Evolutionary conservation across 2,888 invertebrate species (phyloP), one percentile per base, ranked within the genome.

Genomic region (Ditula angustiorana): DNA sequence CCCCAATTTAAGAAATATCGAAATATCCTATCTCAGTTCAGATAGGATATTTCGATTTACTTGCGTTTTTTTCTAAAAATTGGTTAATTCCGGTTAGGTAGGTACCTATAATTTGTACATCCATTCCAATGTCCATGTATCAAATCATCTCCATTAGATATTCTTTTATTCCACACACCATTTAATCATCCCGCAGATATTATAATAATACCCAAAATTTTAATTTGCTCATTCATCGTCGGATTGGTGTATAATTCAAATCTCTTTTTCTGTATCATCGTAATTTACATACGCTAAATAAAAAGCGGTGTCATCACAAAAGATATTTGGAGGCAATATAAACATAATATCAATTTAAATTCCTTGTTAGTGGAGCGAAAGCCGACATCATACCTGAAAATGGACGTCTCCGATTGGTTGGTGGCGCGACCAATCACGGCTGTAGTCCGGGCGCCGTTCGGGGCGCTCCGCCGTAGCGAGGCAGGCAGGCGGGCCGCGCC

Each of bases 331-430:
- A 90, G 88, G 90, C 91, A 92, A 92, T 92, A 92, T 92, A 92
- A 92, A 92, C 92, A 92, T 92, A 92, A 92, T 92, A 92, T 91
- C 92, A 92, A 92, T 92, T 92, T 92, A 91, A 92, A 92, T 92
- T 92, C 90, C 92, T 92, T 89, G 92, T 92, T 92, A 92, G 92
- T 91, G 90, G 83, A 89, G 87, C 90, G 90, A 91, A 91, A 92
- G 92, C 92, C 92, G 92, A 92, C 92, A 92, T 90, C 88, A 92
- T 91, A 91, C 89, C 90, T 88, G 90, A 84, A 83, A 82, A 77
- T 76, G 79, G 73, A 61, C 71, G 58, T 33, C 44, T 63, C 37
- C 49, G 62, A 92, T 92, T 91, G 92, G 92, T 63, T 47, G 72
- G 52, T 1, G 13, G 35, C 33, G 47, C 64, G 66, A 70, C 92